Evolutionary conservation across 2,888 invertebrate species (phyloP).

Genomic region (Eubasilissa splendida): DNA sequence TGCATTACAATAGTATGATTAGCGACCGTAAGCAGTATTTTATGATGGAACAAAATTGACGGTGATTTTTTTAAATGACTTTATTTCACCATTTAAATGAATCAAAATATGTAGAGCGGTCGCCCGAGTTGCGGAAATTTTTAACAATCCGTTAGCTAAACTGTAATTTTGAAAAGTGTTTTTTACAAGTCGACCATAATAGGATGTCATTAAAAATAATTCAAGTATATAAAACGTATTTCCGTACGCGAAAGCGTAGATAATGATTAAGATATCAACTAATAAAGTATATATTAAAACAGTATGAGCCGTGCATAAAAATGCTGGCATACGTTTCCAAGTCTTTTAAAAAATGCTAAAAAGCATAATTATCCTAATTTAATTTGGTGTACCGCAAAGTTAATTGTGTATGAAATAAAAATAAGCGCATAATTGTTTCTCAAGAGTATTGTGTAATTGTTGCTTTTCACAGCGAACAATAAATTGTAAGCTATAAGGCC

Average conservation of each 20-base stretch:
- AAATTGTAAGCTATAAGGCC: constrained; percentile 36
- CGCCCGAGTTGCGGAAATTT: no score
- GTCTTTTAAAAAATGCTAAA: constrained; percentile 28
- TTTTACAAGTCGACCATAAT: constrained; percentile 12
- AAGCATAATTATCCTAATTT: constrained; percentile 40
- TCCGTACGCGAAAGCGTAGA: constrained; percentile 6
- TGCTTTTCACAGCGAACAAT: constrained; percentile 38
- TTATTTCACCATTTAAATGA: not conserved
- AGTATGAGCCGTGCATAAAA: constrained; percentile 17
- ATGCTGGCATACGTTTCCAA: not conserved
- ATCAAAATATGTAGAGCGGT: no score
- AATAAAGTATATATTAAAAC: constrained; percentile 20
- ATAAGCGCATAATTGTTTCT: constrained; percentile 38
- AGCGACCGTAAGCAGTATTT: no score
- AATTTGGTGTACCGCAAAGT: constrained; percentile 40
- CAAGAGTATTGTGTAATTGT: constrained; percentile 36
- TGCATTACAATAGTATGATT: no score
- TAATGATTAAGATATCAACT: constrained; percentile 21
- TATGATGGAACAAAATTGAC: no score
- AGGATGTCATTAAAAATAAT: constrained; percentile 34
- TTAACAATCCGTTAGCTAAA: not conserved
- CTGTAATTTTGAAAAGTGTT: constrained; percentile 11
- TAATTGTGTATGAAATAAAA: constrained; percentile 44
- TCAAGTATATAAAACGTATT: constrained; percentile 20
- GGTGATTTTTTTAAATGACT: no score